Percentiles rank a stretch among this genome's conserved stretches.
These are phyloP conservation scores for Ploceus nigricollis DNA, from an alignment of 2,113 vertebrate genomes.

Conservation along the genomic window DNA sequence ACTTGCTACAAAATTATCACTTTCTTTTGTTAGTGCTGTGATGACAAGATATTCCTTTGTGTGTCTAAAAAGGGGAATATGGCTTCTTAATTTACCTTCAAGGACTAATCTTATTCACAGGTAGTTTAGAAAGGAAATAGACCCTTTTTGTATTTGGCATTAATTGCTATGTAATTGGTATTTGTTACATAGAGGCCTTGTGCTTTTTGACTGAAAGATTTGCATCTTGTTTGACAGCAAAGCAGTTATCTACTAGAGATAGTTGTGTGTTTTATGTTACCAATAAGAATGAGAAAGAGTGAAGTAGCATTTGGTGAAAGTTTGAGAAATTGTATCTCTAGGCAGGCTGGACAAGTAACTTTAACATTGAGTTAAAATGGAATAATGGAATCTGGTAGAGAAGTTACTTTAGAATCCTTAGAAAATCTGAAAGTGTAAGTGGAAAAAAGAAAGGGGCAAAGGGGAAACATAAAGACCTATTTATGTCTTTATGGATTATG, in stretches of 20 bases:
- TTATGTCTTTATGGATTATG: too few relatives aligned
- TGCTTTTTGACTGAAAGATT: neutral
- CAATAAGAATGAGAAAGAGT: neutral
- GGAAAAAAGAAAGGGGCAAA: neutral
- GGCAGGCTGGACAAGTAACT: neutral
- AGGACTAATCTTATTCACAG: neutral
- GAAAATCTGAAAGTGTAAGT: neutral
- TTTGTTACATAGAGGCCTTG: neutral
- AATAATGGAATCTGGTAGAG: neutral
- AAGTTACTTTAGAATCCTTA: neutral
- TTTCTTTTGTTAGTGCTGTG: neutral
- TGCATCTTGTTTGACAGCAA: neutral
- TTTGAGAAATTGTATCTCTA: neutral
- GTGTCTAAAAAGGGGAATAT: neutral
- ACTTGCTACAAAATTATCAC: neutral
- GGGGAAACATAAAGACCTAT: neutral
- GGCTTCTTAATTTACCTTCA: neutral
- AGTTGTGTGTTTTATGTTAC: neutral
- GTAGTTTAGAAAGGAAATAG: neutral
- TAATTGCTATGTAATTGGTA: neutral
- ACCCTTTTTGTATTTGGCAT: neutral
- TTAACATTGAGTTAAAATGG: neutral
- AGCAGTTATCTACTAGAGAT: neutral
- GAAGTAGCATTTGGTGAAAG: neutral
- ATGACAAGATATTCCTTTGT: neutral